Conservation (phyloP, 2,113 vertebrate genomes). For the Hystrix brachyura region DNA sequence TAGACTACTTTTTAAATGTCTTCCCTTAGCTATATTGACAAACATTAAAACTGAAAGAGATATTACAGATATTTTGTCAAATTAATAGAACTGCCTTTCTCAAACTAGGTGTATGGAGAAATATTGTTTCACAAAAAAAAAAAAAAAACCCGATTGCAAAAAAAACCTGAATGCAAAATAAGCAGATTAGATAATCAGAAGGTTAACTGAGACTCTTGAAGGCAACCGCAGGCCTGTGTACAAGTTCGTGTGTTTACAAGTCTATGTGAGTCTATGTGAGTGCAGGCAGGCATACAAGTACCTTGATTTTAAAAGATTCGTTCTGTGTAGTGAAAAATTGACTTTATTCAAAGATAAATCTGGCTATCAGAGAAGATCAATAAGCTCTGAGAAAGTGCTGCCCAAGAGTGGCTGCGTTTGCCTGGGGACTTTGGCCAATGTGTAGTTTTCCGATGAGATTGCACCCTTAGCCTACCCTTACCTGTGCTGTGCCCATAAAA, state of each 20-base stretch:
- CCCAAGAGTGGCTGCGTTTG: not conserved
- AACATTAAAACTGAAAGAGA: not conserved
- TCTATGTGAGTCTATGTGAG: not conserved
- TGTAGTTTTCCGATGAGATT: not conserved
- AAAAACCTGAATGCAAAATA: not conserved
- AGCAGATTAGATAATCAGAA: not conserved
- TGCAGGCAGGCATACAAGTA: not conserved
- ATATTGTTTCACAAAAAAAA: constrained; percentile 8
- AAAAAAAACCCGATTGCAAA: too few species aligned
- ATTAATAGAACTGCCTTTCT: not conserved
- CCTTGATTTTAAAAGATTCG: not conserved
- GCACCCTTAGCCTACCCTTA: not conserved
- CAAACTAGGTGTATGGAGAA: not conserved
- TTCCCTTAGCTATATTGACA: not conserved
- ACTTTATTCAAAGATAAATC: not conserved
- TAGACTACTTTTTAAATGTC: not conserved
- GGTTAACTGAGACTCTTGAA: not conserved
- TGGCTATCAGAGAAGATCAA: not conserved
- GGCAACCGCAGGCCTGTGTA: not conserved
- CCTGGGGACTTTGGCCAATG: not conserved
- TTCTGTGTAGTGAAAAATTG: not conserved
- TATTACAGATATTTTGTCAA: not conserved
- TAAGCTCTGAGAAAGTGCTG: not conserved
- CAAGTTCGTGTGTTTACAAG: not conserved
- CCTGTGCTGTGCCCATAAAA: not conserved